Evolutionary conservation across 2,888 invertebrate species (phyloP), one percentile per base, ranked within the genome.

Genomic region (Drosophila tanythrix): DNA sequence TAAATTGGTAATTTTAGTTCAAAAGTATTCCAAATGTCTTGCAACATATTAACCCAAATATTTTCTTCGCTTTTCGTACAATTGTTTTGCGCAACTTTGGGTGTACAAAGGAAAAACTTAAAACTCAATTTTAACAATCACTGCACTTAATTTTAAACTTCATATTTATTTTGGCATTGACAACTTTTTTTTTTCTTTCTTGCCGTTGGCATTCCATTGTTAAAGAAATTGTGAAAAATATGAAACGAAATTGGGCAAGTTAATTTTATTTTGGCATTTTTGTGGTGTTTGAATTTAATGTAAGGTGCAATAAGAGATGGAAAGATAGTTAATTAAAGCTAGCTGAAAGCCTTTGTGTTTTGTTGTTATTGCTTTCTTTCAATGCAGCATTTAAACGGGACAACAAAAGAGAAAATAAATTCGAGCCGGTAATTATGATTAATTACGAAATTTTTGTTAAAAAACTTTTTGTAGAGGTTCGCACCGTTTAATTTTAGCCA

Each of bases 111-210:
- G 67, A 62, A 73, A 85, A 69, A 75, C 62, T 56, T 60, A 67
- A 74, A 67, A 60, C 11, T 13, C 11, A 65, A 82, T 73, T 52
- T 66, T 56, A 69, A 73, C 76, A 89, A 76, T 87, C 87, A 87
- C 64, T 71, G 78, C 66, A 74, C 71, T 81, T 82, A 83, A 85
- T 87, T 83, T 83, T 38, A 73, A 58, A 63, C 76, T 74, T 76
- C 46, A 68, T 73, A 63, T 63, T 78, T 72, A 68, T 68, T 81
- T 82, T 84, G 86, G 83, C 89, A 87, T 87, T 87, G 86, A 87
- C 88, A 83, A 70, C 80, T 83, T 76, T 80, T 74, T 53, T 50
- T n/a, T 38, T 38, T 21, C 8, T 67, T 67, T 43, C 50, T 55
- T 36, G n/a, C 21, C 27, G 51, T 10, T 31, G 21, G 63, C 63